Evolutionary conservation across 1,140 invertebrate genomes (phyloP), one percentile per base, ranked within the genome.

Genomic region (Euwallacea similis): DNA sequence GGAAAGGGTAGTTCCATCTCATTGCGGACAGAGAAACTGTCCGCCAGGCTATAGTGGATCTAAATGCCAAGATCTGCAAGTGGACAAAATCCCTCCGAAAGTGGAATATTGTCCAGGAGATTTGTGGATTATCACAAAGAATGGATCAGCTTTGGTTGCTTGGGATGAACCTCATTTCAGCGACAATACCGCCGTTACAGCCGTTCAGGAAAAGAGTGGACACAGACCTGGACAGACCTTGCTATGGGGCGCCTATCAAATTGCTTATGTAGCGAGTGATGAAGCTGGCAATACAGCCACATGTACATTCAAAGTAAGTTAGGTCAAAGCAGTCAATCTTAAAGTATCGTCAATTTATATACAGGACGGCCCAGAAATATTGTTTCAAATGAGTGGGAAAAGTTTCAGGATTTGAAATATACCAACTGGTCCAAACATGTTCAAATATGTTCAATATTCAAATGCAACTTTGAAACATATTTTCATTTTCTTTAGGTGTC

Each of bases 131-230:
- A 94, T 96, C 73, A 93, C 94, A 2, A 91, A 91, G 76, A 95
- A 97, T 76, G 94, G 94, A 67, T 95, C 95, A 0, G 91, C 94
- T 0, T 88, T 94, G 68, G 95, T 98, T 0, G 90, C 87, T n/a
- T 98, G 96, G 96, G 93, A 96, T 79, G 93, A 96, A 74, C 96
- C 96, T 0, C 88, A 89, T 72, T 98, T 98, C 79, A 91, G 88
- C 68, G 94, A 97, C 77, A 96, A 96, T 78, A 89, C 95, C 42
- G 91, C 89, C 2, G 87, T 95, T 16, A 86, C 87, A 0, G 90
- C 89, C 77, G 87, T 95, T 21, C 87, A 92, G 70, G 93, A 97
- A 77, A 93, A 91, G 76, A 94, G 90, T 77, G 93, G 93, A 56
- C 92, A 97, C 75, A 87, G 89, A 74, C 92, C 95, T 53, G 96